Base-by-base conservation (phyloP, 2,888 invertebrate genomes). In the Temnothorax ravouxi region DNA sequence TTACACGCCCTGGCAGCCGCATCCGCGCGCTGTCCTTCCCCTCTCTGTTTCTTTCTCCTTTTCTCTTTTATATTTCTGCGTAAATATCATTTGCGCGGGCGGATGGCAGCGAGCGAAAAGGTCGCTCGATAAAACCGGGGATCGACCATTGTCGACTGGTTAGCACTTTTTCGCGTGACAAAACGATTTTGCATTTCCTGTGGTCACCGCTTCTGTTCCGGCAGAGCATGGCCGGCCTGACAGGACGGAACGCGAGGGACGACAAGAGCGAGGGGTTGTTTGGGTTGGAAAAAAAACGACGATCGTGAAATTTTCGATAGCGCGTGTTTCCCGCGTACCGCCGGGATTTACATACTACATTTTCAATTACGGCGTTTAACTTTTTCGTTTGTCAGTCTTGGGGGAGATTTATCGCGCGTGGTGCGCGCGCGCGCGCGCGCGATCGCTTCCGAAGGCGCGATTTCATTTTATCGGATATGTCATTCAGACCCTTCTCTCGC, bases 101-200 rank as follows among this genome's bases (percentile, higher is more conserved):
- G 67, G 72, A 13, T 11, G 50, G 29, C n/a, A 41, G 41, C 64
- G 29, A 3, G 74, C 52, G 69, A 61, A 61, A 61, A 61, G 71
- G 62, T 81, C 61, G 61, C 25, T 50, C 52, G 81, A 81, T 74
- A 54, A 62, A 81, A 74, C 74, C 74, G 66, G 64, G 62, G 64
- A 52, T 74, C 75, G n/a, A 74, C 81, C 83, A 84, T 83, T 84
- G 84, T 88, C 76, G 74, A 72, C 80, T 41, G 74, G 86, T 75
- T 64, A 82, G 83, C 66, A 84, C 84, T 83, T 83, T 83, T 66
- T 83, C 69, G 52, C 72, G 79, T 52, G 83, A 75, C 64, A 80
- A 88, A 82, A 80, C 82, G 81, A 84, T 88, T 84, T 88, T 69
- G 56, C 79, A 88, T 88, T 88, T 84, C 81, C 79, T 86, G 84